Evolutionary conservation across 2,113 vertebrate species (phyloP).

Genomic region (Lagopus leucura): DNA sequence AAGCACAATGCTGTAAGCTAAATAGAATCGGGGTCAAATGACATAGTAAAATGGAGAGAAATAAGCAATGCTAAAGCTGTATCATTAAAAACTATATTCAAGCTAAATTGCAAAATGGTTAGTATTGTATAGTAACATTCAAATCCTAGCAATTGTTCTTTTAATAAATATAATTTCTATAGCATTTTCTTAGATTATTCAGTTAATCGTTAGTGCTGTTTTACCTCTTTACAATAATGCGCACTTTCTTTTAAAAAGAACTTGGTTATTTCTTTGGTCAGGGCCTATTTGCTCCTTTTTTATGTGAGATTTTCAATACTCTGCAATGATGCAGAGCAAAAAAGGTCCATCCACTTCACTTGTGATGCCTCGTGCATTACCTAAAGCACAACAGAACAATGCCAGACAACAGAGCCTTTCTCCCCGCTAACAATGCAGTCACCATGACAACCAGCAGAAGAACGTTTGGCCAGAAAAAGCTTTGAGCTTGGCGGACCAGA

Average conservation of each 20-base stretch:
- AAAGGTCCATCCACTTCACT: conserved; percentile 89
- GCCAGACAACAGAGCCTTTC: conserved; percentile 85
- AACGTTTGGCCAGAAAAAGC: conserved; percentile 85
- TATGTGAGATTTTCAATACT: conserved; percentile 87
- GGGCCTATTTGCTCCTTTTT: conserved; percentile 86
- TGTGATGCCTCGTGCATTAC: conserved; percentile 86
- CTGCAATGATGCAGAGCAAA: conserved; percentile 85
- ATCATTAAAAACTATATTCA: conserved; percentile 76
- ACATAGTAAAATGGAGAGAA: conserved; percentile 30
- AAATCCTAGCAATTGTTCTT: conserved; percentile 79
- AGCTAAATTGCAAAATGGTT: conserved; percentile 79
- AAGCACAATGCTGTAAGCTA: conserved; percentile 32
- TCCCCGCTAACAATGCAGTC: conserved; percentile 83
- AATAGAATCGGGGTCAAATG: conserved; percentile 70
- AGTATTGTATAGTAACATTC: conserved; percentile 77
- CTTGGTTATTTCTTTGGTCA: conserved; percentile 85
- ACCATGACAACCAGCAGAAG: conserved; percentile 87
- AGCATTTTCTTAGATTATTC: conserved; percentile 75
- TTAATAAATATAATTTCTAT: conserved; percentile 82
- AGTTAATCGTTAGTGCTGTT: conserved; percentile 76
- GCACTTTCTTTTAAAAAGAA: conserved; percentile 76
- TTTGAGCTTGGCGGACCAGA: conserved; percentile 84
- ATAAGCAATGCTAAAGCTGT: conserved; percentile 38
- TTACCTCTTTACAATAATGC: conserved; percentile 80
- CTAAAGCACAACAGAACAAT: conserved; percentile 88